Evolutionary conservation across 2,888 invertebrate species (phyloP).

Genomic region (Noctua comes): DNA sequence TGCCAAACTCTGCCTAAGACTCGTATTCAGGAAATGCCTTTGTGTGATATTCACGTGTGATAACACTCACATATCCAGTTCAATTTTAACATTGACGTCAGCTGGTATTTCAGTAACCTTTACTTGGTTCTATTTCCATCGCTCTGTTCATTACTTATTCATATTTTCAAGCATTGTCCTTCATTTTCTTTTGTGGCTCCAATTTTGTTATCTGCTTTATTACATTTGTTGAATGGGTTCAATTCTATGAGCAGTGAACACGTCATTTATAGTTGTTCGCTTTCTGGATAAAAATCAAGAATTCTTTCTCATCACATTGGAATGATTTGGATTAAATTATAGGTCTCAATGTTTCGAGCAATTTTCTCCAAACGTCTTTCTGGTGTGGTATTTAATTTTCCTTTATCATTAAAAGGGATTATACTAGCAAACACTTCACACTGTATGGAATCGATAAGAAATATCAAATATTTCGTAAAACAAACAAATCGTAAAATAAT

Average conservation of each 20-base stretch:
- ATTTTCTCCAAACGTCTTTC: neutral
- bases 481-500: constrained; percentile 67
- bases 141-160: constrained; percentile 54
- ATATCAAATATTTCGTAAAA: constrained; percentile 55
- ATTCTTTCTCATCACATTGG: constrained; percentile 12
- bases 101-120: constrained; percentile 40
- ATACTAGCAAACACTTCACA: constrained; percentile 37
- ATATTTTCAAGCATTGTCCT: constrained; percentile 54
- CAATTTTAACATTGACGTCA: constrained; percentile 51
- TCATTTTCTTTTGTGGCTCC: constrained; percentile 54
- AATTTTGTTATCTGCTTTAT: constrained; percentile 48
- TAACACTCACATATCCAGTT: constrained; percentile 44
- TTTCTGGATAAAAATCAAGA: constrained; percentile 15
- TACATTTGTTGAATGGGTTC: constrained; percentile 34
- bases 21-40: constrained; percentile 49
- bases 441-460: constrained; percentile 61
- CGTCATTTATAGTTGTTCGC: constrained; percentile 21
- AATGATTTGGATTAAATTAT: neutral
- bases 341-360: neutral
- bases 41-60: constrained; percentile 39
- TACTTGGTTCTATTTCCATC: constrained; percentile 49
- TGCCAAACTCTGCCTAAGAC: constrained; percentile 44
- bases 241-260: constrained; percentile 30
- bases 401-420: constrained; percentile 39
- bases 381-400: constrained; percentile 41